Evolutionary conservation across 2,888 invertebrate genomes (phyloP).

Genomic region (Oxystoma pomonae): DNA sequence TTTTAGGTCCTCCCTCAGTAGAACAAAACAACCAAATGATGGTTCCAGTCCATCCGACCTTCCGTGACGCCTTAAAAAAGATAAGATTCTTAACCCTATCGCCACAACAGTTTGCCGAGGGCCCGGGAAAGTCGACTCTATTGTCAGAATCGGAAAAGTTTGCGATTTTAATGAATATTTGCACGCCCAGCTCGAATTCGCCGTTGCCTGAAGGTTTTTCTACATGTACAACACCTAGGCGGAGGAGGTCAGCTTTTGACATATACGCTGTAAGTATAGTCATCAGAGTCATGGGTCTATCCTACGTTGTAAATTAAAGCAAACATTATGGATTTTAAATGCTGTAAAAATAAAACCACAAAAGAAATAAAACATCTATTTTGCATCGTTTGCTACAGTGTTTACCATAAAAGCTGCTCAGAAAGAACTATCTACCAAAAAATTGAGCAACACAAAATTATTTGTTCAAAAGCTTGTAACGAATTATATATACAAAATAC

Average conservation of each 20-base stretch:
- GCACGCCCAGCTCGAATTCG: constrained; percentile 63
- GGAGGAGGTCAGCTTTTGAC: constrained; percentile 37
- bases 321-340: too few species aligned
- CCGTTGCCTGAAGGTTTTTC: constrained; percentile 74
- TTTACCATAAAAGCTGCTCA: too few species aligned
- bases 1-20: constrained; percentile 17
- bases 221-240: constrained; percentile 50
- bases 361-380: too few species aligned
- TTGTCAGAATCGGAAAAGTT: constrained; percentile 74
- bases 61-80: constrained; percentile 67
- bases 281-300: too few species aligned
- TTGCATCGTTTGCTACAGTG: too few species aligned
- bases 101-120: constrained; percentile 79
- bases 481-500: too few species aligned
- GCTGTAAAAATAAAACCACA: too few species aligned
- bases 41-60: constrained; percentile 40
- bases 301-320: too few species aligned
- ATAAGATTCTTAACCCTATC: constrained; percentile 76
- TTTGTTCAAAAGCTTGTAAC: too few species aligned
- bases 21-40: constrained; percentile 29
- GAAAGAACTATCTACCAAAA: too few species aligned
- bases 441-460: too few species aligned
- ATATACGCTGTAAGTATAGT: background rate
- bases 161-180: constrained; percentile 78
- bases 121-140: constrained; percentile 71